Conservation (phyloP, 2,113 vertebrate genomes). For the Ictidomys tridecemlineatus region DNA sequence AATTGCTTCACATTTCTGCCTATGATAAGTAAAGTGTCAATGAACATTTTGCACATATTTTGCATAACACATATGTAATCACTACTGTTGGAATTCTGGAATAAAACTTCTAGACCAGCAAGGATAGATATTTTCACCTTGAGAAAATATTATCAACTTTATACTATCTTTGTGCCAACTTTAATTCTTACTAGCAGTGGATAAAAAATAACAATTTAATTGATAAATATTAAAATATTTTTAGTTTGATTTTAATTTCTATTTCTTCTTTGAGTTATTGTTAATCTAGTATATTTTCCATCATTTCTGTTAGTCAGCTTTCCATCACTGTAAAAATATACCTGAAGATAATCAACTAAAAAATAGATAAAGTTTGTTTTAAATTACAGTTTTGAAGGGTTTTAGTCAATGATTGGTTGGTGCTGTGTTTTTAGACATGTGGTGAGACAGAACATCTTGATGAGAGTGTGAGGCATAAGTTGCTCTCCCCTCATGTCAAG, state of each 20-base stretch:
- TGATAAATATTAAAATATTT: neutral
- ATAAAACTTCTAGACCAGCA: neutral
- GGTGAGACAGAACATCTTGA: neutral
- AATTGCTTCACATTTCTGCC: neutral
- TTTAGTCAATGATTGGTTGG: neutral
- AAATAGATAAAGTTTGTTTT: neutral
- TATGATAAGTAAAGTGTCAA: neutral
- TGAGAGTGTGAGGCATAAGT: neutral
- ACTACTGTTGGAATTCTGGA: neutral
- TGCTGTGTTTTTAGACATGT: neutral
- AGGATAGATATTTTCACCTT: neutral
- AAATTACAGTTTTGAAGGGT: neutral
- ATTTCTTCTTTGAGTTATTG: neutral
- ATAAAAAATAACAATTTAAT: neutral
- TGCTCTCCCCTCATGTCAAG: neutral
- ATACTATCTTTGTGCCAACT: neutral
- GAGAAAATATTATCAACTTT: neutral
- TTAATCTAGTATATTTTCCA: neutral
- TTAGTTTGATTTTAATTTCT: constrained; percentile 34
- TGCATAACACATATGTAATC: neutral
- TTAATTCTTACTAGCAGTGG: neutral
- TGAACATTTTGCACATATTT: neutral
- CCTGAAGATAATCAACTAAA: neutral
- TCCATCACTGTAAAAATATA: neutral
- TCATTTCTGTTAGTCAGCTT: neutral